Evolutionary conservation across 2,888 invertebrate species (phyloP).

Genomic region (Philaethria dido): DNA sequence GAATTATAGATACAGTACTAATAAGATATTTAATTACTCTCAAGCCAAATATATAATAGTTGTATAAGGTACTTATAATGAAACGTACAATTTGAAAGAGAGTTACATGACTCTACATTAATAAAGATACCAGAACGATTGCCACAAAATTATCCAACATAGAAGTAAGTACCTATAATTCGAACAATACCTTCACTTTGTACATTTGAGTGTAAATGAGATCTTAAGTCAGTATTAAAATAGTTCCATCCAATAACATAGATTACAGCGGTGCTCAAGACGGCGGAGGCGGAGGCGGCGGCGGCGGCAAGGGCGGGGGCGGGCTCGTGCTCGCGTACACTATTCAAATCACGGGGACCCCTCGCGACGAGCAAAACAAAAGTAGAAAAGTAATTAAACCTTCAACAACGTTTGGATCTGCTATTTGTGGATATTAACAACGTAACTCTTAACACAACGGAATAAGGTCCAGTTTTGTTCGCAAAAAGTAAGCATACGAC

Average conservation of each 20-base stretch:
- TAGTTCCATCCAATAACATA: constrained; percentile 12
- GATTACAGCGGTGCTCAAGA: not conserved
- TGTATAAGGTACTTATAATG: too few relatives aligned
- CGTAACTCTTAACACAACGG: not conserved
- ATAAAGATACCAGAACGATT: too few relatives aligned
- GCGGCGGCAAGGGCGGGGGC: not conserved
- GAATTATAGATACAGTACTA: too few relatives aligned
- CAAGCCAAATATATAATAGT: too few relatives aligned
- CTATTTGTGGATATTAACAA: constrained; percentile 5
- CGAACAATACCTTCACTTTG: too few relatives aligned
- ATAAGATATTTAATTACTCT: too few relatives aligned
- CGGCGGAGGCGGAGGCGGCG: not conserved
- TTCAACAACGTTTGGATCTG: constrained; percentile 28
- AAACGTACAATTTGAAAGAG: too few relatives aligned
- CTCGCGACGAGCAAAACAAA: constrained; percentile 28
- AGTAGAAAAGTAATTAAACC: constrained; percentile 36
- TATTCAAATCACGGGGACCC: not conserved
- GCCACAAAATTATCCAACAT: not conserved
- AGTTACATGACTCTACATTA: too few relatives aligned
- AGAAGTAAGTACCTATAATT: not conserved
- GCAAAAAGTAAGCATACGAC: not conserved
- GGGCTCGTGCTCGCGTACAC: not conserved
- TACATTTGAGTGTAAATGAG: constrained; percentile 4
- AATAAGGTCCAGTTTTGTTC: not conserved
- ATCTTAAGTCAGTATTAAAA: constrained; percentile 6